Evolutionary conservation across 2,113 vertebrate species (phyloP).

Genomic region (Eonycteris spelaea): DNA sequence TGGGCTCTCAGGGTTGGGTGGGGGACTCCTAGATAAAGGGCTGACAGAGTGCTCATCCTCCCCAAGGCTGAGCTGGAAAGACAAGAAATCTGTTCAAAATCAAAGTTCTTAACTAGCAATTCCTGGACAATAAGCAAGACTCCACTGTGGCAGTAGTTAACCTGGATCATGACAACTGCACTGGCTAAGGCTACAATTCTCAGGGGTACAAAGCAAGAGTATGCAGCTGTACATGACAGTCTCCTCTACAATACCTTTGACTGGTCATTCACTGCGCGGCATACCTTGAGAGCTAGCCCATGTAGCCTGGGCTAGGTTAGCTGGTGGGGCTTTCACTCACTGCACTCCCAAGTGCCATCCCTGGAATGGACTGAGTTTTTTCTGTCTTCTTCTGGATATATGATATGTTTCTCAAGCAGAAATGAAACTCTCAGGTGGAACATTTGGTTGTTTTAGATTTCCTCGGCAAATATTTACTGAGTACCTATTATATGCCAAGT

Average conservation of each 20-base stretch:
- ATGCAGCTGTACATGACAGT: fast-evolving
- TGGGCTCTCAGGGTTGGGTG: background rate
- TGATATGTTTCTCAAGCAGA: background rate
- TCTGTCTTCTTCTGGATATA: background rate
- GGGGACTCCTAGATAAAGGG: background rate
- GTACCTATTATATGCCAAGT: background rate
- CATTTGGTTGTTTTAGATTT: background rate
- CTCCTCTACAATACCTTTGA: fast-evolving
- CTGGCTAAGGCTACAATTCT: background rate
- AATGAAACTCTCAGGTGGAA: background rate
- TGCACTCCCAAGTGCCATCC: background rate
- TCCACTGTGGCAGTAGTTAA: background rate
- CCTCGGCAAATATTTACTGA: background rate
- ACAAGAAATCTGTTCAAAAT: background rate
- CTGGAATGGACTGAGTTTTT: background rate
- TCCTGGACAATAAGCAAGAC: background rate
- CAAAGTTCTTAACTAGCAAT: background rate
- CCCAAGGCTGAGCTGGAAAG: background rate
- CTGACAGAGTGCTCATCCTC: background rate
- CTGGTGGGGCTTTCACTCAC: fast-evolving
- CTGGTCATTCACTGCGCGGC: background rate
- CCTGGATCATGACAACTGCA: background rate
- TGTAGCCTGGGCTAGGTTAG: too few species aligned
- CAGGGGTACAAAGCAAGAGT: background rate
- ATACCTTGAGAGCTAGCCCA: background rate